Percentiles rank a stretch among this genome's conserved stretches.
These are phyloP conservation scores for Pseudachorutes palmiensis DNA, from an alignment of 1,140 invertebrate species.

Conservation along the genomic window DNA sequence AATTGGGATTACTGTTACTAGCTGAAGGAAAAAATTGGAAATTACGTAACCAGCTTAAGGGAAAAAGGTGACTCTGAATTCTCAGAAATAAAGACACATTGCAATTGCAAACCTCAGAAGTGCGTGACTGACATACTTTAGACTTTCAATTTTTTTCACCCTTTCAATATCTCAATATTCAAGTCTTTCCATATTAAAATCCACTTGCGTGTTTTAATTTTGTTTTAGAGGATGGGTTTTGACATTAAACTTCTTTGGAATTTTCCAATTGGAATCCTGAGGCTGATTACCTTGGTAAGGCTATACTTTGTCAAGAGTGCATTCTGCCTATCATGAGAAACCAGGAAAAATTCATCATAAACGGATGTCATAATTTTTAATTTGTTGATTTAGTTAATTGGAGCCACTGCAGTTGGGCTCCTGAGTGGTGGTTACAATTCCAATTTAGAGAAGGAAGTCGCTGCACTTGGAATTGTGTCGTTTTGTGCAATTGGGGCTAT, in stretches of 20 bases:
- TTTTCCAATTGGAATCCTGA: slow-evolving; percentile 2
- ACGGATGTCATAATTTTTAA: background rate
- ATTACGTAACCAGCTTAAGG: too few relatives aligned
- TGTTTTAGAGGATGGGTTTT: background rate
- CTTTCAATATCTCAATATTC: too few relatives aligned
- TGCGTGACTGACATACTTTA: too few relatives aligned
- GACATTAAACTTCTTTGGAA: slow-evolving; percentile 1
- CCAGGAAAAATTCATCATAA: background rate
- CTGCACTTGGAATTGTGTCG: background rate
- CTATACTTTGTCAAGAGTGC: background rate
- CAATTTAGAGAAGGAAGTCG: background rate
- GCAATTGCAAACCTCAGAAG: too few relatives aligned
- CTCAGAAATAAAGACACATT: too few relatives aligned
- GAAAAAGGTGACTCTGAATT: too few relatives aligned
- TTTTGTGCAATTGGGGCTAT: background rate
- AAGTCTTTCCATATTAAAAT: too few relatives aligned
- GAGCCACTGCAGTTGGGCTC: background rate
- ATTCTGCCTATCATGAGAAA: background rate
- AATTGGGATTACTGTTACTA: too few relatives aligned
- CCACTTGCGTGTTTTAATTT: too few relatives aligned
- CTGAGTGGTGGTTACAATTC: background rate
- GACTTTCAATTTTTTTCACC: too few relatives aligned
- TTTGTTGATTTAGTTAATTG: slow-evolving; percentile 3
- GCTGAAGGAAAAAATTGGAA: too few relatives aligned
- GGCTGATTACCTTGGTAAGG: background rate